Conservation (phyloP, 2,797 vertebrate genomes). For the Sebastes itinus region DNA sequence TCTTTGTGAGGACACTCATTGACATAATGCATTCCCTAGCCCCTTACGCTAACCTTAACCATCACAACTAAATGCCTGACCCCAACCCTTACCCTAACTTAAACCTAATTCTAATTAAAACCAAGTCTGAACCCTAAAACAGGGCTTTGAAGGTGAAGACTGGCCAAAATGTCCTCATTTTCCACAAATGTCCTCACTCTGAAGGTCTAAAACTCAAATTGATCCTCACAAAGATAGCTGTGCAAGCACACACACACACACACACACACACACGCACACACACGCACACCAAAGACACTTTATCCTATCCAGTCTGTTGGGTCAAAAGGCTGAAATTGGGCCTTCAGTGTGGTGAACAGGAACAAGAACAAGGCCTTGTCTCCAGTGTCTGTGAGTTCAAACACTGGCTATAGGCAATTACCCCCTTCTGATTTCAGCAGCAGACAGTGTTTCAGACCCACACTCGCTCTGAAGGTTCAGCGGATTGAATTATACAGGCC, state of each 20-base stretch:
- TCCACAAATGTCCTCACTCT: no score
- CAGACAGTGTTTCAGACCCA: slow-evolving; percentile 35
- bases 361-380: slow-evolving; percentile 12
- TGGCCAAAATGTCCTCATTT: no score
- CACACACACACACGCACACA: background rate
- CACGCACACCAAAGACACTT: background rate
- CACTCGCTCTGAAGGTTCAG: slow-evolving; percentile 16
- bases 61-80: no score
- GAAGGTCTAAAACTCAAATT: no score
- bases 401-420: slow-evolving; percentile 36
- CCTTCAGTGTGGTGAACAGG: slow-evolving; percentile 7
- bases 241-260: background rate
- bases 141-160: no score
- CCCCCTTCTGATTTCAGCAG: slow-evolving; percentile 28
- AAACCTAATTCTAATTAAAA: no score
- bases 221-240: no score
- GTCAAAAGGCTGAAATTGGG: slow-evolving; percentile 4
- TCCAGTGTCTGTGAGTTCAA: slow-evolving; percentile 35
- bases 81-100: no score
- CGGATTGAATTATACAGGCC: slow-evolving; percentile 35
- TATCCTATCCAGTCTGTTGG: background rate
- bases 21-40: no score
- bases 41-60: no score
- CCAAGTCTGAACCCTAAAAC: no score
- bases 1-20: no score